A percentile compares a stretch with the other conserved stretches of the same genome.
phyloP scores from a whole-genome alignment of 2,888 invertebrate genomes.

The Colletes collaris region DNA sequence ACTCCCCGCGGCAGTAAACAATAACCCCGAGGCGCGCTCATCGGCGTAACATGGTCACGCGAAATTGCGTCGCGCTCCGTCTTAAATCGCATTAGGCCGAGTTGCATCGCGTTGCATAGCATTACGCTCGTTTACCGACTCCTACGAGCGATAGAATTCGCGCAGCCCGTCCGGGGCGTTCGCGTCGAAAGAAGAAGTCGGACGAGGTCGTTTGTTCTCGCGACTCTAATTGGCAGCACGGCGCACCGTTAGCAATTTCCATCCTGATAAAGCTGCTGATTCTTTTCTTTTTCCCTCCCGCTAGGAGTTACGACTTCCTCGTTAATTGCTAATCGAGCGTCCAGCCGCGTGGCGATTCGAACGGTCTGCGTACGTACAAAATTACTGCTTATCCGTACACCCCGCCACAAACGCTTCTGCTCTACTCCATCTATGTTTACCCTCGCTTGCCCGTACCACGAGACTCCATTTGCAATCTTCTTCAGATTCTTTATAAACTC shows the following conservation, averaged over 20 bases:
- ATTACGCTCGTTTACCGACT: conserved; percentile 37
- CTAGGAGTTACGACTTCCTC: conserved; percentile 77
- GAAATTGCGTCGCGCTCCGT: conserved; percentile 18
- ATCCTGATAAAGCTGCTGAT: conserved; percentile 78
- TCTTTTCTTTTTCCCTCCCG: conserved; percentile 43
- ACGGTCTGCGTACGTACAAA: conserved; percentile 32
- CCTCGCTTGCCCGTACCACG: too few relatives aligned
- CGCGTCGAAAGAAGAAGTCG: conserved; percentile 71
- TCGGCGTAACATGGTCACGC: conserved; percentile 10
- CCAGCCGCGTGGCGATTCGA: conserved; percentile 57
- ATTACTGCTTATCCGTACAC: conserved; percentile 11
- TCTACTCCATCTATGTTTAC: conserved; percentile 1
- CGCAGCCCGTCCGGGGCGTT: conserved; percentile 41
- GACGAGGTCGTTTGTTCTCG: conserved; percentile 79
- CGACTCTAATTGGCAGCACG: conserved; percentile 78
- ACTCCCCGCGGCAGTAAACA: conserved; percentile 8
- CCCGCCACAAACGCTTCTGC: not conserved
- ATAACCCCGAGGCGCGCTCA: not conserved
- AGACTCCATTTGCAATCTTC: conserved; percentile 9
- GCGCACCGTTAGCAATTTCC: conserved; percentile 80
- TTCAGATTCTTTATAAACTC: not conserved
- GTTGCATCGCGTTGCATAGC: conserved; percentile 17
- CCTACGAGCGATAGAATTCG: conserved; percentile 58
- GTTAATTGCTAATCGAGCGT: conserved; percentile 79
- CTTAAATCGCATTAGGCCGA: conserved; percentile 44